These are phyloP conservation scores for Caenorhabditis imperialis DNA, from an alignment of 2,888 invertebrate genomes.

Conservation along the genomic window DNA sequence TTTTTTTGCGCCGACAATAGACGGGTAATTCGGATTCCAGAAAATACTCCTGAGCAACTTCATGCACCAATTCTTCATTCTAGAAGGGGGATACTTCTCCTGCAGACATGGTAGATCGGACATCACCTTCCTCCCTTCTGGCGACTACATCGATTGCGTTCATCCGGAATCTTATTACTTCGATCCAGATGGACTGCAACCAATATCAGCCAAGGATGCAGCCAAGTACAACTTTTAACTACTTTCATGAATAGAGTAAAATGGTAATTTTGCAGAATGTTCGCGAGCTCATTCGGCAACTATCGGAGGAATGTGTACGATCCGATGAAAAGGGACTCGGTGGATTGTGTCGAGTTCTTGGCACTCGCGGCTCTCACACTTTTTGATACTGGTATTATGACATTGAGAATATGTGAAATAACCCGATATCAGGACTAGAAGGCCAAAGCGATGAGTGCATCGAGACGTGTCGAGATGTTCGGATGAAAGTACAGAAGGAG, in stretches of 20 bases:
- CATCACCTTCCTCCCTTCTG: slow-evolving; percentile 33
- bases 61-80: slow-evolving; percentile 55
- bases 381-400: too few relatives aligned
- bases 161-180: slow-evolving; percentile 37
- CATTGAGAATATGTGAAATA: too few relatives aligned
- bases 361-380: slow-evolving; percentile 29
- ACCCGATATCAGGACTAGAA: too few relatives aligned
- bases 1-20: too few relatives aligned
- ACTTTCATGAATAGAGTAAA: too few relatives aligned
- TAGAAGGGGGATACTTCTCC: slow-evolving; percentile 57
- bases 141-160: slow-evolving; percentile 36
- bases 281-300: slow-evolving; percentile 22
- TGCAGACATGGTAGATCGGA: slow-evolving; percentile 36
- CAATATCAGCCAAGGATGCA: slow-evolving; percentile 32
- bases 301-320: slow-evolving; percentile 31
- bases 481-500: slow-evolving; percentile 21
- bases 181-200: slow-evolving; percentile 31
- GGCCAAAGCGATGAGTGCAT: slow-evolving; percentile 13
- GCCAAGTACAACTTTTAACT: too few relatives aligned
- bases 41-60: slow-evolving; percentile 51
- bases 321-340: slow-evolving; percentile 34
- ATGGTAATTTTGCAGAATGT: too few relatives aligned
- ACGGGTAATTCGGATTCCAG: slow-evolving; percentile 11
- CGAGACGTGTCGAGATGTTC: slow-evolving; percentile 15
- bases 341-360: slow-evolving; percentile 31